Evolutionary conservation across 1,140 invertebrate genomes (phyloP).

Genomic region (Magallana ariakensis): DNA sequence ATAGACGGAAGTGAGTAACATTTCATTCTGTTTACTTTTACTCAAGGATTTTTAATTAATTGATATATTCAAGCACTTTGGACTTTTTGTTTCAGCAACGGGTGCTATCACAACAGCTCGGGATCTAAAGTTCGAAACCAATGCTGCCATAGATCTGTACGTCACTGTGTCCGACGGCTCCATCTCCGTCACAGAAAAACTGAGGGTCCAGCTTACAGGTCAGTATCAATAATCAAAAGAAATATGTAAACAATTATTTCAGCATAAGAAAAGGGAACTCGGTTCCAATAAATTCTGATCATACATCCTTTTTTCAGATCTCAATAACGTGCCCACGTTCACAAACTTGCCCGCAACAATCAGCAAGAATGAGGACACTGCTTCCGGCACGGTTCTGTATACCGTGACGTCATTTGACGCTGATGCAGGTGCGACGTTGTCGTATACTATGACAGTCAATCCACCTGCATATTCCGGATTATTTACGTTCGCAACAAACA

Average conservation of each 20-base stretch:
- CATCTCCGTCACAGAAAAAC: constrained; percentile 23
- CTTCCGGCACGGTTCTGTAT: constrained; percentile 42
- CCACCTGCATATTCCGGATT: constrained; percentile 42
- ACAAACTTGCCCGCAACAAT: constrained; percentile 39
- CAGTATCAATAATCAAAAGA: no score
- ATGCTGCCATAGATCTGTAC: constrained; percentile 41
- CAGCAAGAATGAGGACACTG: constrained; percentile 45
- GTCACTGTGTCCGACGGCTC: constrained; percentile 50
- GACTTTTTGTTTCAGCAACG: constrained; percentile 34
- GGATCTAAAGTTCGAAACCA: constrained; percentile 43
- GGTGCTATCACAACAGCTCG: constrained; percentile 42
- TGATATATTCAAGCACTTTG: neutral
- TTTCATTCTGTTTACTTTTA: no score
- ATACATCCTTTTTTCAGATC: constrained; percentile 41
- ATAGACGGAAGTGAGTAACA: constrained; percentile 40
- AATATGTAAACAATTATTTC: neutral
- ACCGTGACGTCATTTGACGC: constrained; percentile 50
- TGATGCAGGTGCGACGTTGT: constrained; percentile 40
- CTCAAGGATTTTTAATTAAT: no score
- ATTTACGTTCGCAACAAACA: constrained; percentile 52
- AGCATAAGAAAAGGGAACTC: neutral
- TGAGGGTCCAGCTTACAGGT: constrained; percentile 44
- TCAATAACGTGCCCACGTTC: constrained; percentile 53
- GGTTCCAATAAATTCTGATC: neutral
- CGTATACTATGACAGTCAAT: constrained; percentile 42